These are phyloP conservation scores for Gari tellinella DNA, from an alignment of 2,888 invertebrate genomes.

Conservation along the genomic window DNA sequence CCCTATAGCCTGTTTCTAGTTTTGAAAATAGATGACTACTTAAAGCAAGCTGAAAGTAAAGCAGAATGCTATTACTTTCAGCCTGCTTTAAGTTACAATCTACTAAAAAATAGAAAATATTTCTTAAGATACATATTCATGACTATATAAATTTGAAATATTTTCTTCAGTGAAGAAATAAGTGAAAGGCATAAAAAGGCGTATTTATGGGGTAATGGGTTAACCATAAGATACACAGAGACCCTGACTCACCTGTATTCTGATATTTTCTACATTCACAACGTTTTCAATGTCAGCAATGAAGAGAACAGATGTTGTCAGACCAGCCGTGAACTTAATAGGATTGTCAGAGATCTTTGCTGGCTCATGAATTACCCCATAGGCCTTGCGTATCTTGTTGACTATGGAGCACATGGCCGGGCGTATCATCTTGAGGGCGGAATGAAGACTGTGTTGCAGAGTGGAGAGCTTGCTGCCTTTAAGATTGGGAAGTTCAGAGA, in stretches of 20 bases:
- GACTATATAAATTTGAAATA: too few species aligned
- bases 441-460: conserved; percentile 71
- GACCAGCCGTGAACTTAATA: conserved; percentile 95
- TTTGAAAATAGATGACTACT: too few species aligned
- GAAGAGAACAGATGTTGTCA: conserved; percentile 93
- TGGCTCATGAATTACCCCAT: conserved; percentile 91
- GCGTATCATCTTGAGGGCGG: conserved; percentile 68
- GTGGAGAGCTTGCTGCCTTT: conserved; percentile 74
- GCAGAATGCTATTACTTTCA: too few species aligned
- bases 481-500: conserved; percentile 87
- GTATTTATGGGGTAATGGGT: too few species aligned
- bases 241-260: conserved; percentile 89
- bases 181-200: too few species aligned
- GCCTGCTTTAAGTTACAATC: too few species aligned
- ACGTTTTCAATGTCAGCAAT: conserved; percentile 94
- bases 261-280: conserved; percentile 89
- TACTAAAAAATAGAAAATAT: too few species aligned
- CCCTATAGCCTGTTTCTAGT: too few species aligned
- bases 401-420: conserved; percentile 62
- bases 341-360: conserved; percentile 92
- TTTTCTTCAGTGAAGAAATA: too few species aligned
- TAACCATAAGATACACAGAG: too few species aligned
- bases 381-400: conserved; percentile 75
- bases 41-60: too few species aligned
- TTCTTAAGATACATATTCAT: too few species aligned